Conservation (phyloP, 2,797 vertebrate genomes). For the Lithobates pipiens region DNA sequence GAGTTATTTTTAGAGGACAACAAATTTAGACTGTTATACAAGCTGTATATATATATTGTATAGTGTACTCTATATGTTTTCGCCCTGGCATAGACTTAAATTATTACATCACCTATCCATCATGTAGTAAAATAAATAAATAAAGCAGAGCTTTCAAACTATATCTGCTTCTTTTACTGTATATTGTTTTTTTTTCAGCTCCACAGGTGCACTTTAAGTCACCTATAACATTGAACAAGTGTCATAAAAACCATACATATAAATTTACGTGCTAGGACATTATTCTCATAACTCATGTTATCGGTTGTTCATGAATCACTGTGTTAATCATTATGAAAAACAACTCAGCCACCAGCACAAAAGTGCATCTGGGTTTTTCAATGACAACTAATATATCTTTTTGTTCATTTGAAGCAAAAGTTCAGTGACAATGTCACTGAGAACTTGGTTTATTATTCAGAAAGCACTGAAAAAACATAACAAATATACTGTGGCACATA, state of each 20-base stretch:
- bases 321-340: slow-evolving; percentile 53
- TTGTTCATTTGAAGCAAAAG: slow-evolving; percentile 37
- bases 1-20: no score
- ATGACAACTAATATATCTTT: slow-evolving; percentile 54
- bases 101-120: no score
- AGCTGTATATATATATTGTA: no score
- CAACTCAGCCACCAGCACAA: slow-evolving; percentile 29
- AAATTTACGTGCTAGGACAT: slow-evolving; percentile 19
- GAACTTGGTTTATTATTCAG: slow-evolving; percentile 39
- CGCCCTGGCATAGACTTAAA: no score
- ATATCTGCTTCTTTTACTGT: background rate
- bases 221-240: slow-evolving; percentile 49
- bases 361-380: slow-evolving; percentile 48
- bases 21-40: no score
- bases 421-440: slow-evolving; percentile 45
- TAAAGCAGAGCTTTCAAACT: background rate
- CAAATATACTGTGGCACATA: slow-evolving; percentile 12
- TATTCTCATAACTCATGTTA: slow-evolving; percentile 45
- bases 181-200: background rate
- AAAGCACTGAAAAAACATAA: slow-evolving; percentile 16
- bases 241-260: slow-evolving; percentile 20
- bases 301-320: slow-evolving; percentile 36
- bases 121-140: no score
- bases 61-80: no score
- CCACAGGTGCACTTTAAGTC: background rate